Evolutionary conservation across 2,113 vertebrate genomes (phyloP).

Genomic region (Perognathus longimembris): DNA sequence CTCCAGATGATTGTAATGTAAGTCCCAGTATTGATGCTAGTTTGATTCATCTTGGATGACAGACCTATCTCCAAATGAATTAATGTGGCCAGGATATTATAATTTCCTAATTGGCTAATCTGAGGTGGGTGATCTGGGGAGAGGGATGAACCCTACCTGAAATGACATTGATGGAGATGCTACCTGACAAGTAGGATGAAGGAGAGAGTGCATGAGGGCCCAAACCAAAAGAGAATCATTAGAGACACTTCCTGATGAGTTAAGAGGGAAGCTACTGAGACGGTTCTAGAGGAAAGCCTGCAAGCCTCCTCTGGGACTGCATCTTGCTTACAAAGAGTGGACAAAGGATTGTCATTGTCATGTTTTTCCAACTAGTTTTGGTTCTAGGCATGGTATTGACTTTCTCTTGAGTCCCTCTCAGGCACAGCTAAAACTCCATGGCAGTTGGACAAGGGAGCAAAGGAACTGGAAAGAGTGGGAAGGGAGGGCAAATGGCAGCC

Average conservation of each 20-base stretch:
- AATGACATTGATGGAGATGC: not conserved
- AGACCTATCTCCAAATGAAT: not conserved
- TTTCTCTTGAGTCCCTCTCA: constrained; percentile 12
- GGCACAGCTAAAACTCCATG: not conserved
- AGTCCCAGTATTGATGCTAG: not conserved
- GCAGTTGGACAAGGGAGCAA: not conserved
- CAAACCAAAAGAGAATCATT: not conserved
- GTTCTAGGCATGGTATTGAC: not conserved
- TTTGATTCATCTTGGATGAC: not conserved
- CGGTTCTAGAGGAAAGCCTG: not conserved
- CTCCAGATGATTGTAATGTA: not conserved
- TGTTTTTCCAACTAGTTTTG: not conserved
- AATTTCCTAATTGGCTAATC: not conserved
- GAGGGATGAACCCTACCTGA: not conserved
- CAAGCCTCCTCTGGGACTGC: not conserved
- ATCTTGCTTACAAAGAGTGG: not conserved
- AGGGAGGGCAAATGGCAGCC: constrained; percentile 35
- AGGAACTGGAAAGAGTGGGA: not conserved
- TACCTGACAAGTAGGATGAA: not conserved
- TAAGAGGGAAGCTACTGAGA: not conserved
- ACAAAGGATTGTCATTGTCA: not conserved
- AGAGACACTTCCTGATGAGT: not conserved
- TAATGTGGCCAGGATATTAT: not conserved
- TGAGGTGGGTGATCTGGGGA: not conserved
- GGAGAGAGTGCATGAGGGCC: not conserved